phyloP scores from a whole-genome alignment of 2,797 vertebrate genomes.

The Adrianichthys oophorus region DNA sequence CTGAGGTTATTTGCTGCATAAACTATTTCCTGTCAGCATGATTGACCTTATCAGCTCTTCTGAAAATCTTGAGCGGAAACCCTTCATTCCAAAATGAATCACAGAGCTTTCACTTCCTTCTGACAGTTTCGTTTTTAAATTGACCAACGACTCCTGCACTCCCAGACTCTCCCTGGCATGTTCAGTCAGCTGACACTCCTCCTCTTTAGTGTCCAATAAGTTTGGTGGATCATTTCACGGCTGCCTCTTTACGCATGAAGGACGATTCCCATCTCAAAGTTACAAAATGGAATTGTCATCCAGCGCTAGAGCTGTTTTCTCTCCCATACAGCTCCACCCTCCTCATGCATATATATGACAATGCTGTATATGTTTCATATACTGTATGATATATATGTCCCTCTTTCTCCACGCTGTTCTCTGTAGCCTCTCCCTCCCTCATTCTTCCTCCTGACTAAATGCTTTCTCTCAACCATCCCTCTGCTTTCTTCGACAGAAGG shows the following conservation, averaged over 20 bases:
- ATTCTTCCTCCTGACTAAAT: conserved; percentile 77
- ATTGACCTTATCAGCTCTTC: conserved; percentile 34
- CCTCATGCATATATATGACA: conserved; percentile 69
- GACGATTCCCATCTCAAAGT: conserved; percentile 42
- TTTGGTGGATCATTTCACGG: conserved; percentile 50
- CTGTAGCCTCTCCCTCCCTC: conserved; percentile 54
- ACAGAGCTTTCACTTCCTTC: conserved; percentile 13
- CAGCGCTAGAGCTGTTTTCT: conserved; percentile 16
- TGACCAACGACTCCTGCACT: conserved; percentile 35
- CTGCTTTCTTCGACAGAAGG: conserved; percentile 90
- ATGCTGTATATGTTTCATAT: conserved; percentile 76
- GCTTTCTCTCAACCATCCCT: conserved; percentile 79
- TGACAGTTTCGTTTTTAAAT: conserved; percentile 47
- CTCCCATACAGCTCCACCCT: conserved; percentile 36
- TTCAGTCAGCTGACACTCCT: conserved; percentile 37
- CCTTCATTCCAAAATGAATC: conserved; percentile 32
- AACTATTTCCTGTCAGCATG: conserved; percentile 18
- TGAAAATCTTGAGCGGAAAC: conserved; percentile 30
- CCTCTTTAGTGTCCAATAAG: conserved; percentile 31
- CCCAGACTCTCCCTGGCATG: conserved; percentile 25
- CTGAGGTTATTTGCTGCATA: conserved; percentile 14
- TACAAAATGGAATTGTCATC: conserved; percentile 50
- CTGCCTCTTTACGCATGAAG: conserved; percentile 44
- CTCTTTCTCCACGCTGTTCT: conserved; percentile 44
- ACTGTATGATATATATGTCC: conserved; percentile 69